Evolutionary conservation across 2,113 vertebrate genomes (phyloP).

Genomic region (human (Homo sapiens)): DNA sequence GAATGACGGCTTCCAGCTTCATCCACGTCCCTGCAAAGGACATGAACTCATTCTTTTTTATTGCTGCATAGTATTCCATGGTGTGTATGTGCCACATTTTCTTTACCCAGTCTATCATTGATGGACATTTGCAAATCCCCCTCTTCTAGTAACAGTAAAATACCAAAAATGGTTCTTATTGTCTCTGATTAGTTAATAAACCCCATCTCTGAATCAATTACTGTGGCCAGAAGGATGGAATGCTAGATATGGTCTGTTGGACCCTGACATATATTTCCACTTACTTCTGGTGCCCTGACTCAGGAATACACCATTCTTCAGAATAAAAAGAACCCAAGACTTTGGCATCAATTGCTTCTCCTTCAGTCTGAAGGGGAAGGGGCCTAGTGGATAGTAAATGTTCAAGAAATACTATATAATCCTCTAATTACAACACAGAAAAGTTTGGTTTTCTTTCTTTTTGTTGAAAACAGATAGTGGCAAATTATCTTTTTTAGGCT

Average conservation of each 20-base stretch:
- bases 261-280: background rate
- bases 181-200: background rate
- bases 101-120: no score
- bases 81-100: no score
- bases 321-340: background rate
- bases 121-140: no score
- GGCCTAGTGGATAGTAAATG: background rate
- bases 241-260: background rate
- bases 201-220: background rate
- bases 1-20: no score
- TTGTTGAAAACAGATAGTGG: background rate
- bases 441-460: background rate
- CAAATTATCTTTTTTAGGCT: background rate
- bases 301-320: background rate
- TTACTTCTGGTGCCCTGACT: background rate
- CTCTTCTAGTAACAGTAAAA: background rate
- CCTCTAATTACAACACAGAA: background rate
- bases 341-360: background rate
- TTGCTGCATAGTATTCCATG: no score
- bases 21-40: no score
- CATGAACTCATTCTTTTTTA: no score
- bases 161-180: background rate
- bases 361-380: background rate
- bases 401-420: background rate
- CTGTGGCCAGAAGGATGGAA: background rate